Percentiles rank a stretch among this genome's conserved stretches.
Evolutionary conservation across 92 coral and sea anemone species (phyloP).

Genomic region (Porites lobata): DNA sequence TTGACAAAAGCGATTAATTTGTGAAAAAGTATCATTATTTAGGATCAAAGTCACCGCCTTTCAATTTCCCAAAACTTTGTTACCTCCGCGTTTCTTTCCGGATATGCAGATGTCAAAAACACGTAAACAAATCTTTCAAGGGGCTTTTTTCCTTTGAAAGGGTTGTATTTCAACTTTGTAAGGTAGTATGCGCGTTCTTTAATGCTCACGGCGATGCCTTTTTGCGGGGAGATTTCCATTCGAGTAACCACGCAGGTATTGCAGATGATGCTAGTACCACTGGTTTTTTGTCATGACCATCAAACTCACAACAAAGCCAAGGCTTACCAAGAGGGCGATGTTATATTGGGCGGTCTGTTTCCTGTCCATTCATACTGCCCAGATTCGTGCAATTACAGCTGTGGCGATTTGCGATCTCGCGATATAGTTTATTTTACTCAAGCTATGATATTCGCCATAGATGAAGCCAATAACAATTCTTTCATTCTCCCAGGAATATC

Average conservation of each 20-base stretch:
- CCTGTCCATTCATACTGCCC: slow-evolving; percentile 50
- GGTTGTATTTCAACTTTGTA: neutral
- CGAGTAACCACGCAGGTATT: neutral
- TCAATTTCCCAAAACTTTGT: neutral
- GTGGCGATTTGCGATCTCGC: slow-evolving; percentile 44
- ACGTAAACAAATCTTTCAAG: neutral
- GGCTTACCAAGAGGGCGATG: slow-evolving; percentile 51
- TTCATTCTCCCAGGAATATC: slow-evolving; percentile 42
- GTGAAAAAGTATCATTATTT: slow-evolving; percentile 19
- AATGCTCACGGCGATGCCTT: too few species aligned
- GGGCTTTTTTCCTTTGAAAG: neutral
- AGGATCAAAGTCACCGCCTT: slow-evolving; percentile 26
- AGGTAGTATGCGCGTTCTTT: neutral
- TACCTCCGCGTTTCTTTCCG: slow-evolving; percentile 5
- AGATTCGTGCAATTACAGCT: slow-evolving; percentile 1
- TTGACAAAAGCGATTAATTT: slow-evolving; percentile 7
- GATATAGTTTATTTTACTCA: slow-evolving; percentile 48
- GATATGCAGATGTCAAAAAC: slow-evolving; percentile 15
- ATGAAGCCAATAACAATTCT: slow-evolving; percentile 37
- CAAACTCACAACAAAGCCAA: slow-evolving; percentile 1
- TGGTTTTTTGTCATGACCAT: neutral
- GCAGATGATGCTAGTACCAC: slow-evolving; percentile 6
- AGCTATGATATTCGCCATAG: slow-evolving; percentile 63
- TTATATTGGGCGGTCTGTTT: slow-evolving; percentile 54
- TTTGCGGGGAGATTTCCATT: neutral